These are phyloP conservation scores for Dryobates pubescens DNA, from an alignment of 2,797 vertebrate genomes.

Conservation along the genomic window DNA sequence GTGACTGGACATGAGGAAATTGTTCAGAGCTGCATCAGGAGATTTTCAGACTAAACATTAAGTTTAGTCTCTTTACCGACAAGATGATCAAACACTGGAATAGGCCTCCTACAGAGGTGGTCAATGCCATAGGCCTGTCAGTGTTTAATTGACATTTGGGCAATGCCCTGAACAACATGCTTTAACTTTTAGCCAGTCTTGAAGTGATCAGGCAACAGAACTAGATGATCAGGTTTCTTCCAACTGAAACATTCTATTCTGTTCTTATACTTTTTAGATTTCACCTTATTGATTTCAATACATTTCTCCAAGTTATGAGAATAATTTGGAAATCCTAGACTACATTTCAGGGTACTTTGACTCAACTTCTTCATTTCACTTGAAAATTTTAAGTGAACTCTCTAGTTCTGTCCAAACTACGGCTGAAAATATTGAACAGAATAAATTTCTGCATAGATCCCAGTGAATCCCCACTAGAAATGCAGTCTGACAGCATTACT, in stretches of 20 bases:
- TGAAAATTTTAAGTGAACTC: not conserved
- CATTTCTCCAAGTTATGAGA: not conserved
- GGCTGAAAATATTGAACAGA: conserved; percentile 24
- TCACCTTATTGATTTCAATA: not conserved
- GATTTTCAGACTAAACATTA: too few species aligned
- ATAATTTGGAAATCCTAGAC: not conserved
- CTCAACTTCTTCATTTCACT: not conserved
- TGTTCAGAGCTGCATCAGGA: too few species aligned
- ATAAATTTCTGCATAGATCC: not conserved
- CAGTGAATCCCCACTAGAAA: not conserved
- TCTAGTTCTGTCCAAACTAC: not conserved
- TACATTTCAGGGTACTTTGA: not conserved
- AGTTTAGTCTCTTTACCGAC: too few species aligned
- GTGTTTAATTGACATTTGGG: too few species aligned
- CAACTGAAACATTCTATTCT: not conserved
- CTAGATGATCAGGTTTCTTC: too few species aligned
- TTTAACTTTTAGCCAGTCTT: too few species aligned
- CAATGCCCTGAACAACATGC: too few species aligned
- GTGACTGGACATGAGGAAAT: too few species aligned
- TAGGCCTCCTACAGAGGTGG: too few species aligned
- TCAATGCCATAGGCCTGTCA: too few species aligned
- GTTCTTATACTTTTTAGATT: not conserved
- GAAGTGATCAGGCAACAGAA: too few species aligned
- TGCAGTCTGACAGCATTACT: not conserved
- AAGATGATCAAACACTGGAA: too few species aligned